phyloP scores from a whole-genome alignment of 2,797 vertebrate genomes.

The Sciurus carolinensis region DNA sequence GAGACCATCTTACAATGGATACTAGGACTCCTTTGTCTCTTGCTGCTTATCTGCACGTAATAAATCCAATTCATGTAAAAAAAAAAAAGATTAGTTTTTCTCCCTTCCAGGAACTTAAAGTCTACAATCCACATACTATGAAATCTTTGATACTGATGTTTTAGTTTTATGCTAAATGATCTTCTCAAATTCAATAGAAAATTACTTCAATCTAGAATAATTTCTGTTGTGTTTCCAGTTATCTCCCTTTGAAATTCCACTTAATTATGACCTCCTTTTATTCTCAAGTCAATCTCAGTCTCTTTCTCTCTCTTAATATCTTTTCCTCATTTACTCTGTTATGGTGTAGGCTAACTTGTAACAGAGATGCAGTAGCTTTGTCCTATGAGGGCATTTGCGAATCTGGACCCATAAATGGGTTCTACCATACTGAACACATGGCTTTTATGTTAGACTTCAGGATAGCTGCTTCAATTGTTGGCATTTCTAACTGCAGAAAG shows the following conservation, averaged over 20 bases:
- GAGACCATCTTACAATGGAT: not conserved
- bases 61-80: not conserved
- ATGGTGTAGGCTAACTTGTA: not conserved
- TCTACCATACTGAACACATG: not conserved
- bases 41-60: not conserved
- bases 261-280: not conserved
- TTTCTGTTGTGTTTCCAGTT: slow-evolving; percentile 39
- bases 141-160: not conserved
- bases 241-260: not conserved
- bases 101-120: not conserved
- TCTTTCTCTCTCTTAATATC: not conserved
- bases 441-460: not conserved
- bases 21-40: not conserved
- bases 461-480: not conserved
- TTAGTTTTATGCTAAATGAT: not conserved
- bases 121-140: not conserved
- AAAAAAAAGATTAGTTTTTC: not conserved
- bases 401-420: not conserved
- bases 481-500: not conserved
- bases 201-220: not conserved
- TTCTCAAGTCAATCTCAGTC: not conserved
- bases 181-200: not conserved
- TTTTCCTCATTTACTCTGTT: not conserved
- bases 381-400: not conserved
- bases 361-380: not conserved